Base-by-base conservation (phyloP, 2,113 vertebrate species). In the Egretta garzetta region DNA sequence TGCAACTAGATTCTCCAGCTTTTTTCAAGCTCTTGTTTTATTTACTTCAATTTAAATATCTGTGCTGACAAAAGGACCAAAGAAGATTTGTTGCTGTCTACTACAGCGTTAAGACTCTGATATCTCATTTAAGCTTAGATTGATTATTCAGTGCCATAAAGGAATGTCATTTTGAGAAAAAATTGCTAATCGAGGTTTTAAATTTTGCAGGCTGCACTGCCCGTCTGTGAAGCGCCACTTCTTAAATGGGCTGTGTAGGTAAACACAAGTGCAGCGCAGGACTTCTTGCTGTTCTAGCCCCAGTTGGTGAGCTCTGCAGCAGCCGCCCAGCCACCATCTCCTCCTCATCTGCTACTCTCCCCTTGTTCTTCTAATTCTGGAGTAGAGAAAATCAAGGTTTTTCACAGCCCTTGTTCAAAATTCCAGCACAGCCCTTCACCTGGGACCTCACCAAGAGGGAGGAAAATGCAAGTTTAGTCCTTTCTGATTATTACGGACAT, bases 81-180 rank as follows among this genome's bases (percentile, higher is more conserved):
- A 37, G 71, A 88, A 71, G n/a, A 67, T 43, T 16, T 37, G 43
- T 53, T 92, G 88, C 84, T 45, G 56, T 24, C 82, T 81, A 49
- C 81, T 74, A 74, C 17, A 92, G 43, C 23, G 2, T 53, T 75
- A 89, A 90, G 79, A 7, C 19, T 52, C 71, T 67, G 52, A 17
- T 73, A 47, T 35, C 52, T 75, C 20, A 26, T 94, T 96, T 86
- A 79, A 86, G 85, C 56, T 76, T 39, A 56, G 71, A 86, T 52
- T 82, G 76, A 86, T 93, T 93, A 93, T 83, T 86, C 79, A 53
- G 62, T 39, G 37, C 73, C 67, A 71, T 18, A 50, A 83, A 90
- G 74, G 71, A 37, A 10, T 52, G 88, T 59, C 8, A 7, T 30
- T 62, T 58, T 50, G 85, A 81, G 49, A 86, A 74, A 76, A 93